phyloP scores from a whole-genome alignment of 2,113 vertebrate genomes.

The Saccopteryx bilineata region DNA sequence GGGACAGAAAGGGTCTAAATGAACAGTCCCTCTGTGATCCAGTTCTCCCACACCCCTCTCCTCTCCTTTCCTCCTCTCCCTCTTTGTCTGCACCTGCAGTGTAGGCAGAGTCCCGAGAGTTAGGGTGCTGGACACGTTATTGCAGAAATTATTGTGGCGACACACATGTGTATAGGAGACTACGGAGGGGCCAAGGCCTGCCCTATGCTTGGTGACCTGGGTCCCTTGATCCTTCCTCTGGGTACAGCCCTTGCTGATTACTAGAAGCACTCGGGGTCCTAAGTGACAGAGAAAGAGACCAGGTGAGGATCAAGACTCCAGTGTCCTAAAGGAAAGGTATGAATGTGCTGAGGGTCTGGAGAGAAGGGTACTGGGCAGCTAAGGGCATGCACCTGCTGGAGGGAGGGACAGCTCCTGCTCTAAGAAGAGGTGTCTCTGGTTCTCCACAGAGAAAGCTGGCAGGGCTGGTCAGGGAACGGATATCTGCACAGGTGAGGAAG shows the following conservation, averaged over 20 bases:
- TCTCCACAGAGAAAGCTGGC: background rate
- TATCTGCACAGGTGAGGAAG: rapidly evolving
- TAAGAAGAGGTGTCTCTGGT: too few species aligned
- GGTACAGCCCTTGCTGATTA: slow-evolving; percentile 65
- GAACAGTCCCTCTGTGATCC: too few species aligned
- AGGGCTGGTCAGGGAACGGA: too few species aligned
- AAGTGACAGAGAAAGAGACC: background rate
- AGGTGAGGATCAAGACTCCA: too few species aligned
- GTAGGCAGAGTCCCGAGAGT: background rate
- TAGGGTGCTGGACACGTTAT: background rate
- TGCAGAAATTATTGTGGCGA: slow-evolving; percentile 10
- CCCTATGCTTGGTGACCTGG: slow-evolving; percentile 10
- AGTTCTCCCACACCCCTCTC: background rate
- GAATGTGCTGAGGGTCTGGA: background rate
- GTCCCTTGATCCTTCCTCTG: background rate
- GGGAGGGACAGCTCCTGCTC: background rate
- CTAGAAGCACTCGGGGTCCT: background rate
- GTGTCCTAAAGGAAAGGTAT: background rate
- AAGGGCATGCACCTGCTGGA: rapidly evolving
- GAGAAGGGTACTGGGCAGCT: rapidly evolving
- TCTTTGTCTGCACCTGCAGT: background rate
- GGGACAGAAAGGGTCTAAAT: rapidly evolving
- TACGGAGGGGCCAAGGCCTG: background rate
- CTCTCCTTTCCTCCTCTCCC: rapidly evolving
- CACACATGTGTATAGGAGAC: slow-evolving; percentile 73